Evolutionary conservation across 92 coral and sea anemone genomes (phyloP), one percentile per base, ranked within the genome.

Genomic region (Hydrozoanthus gracilis): DNA sequence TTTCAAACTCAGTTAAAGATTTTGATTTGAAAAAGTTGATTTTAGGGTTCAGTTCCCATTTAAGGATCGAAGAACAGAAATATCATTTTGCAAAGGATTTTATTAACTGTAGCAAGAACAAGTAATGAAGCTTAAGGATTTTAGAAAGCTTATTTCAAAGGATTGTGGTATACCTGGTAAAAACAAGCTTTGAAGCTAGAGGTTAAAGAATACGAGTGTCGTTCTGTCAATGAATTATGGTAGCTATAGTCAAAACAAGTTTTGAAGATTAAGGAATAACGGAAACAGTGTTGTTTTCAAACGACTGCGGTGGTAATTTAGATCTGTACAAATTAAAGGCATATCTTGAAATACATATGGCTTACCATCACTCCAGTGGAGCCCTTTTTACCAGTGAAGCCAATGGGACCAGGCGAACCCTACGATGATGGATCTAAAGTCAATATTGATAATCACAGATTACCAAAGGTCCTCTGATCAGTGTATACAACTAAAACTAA

Each of bases 341-440:
- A 60, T 4, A 6, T 60, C 4, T 60, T 60, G 3, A 60, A 9
- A 60, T 60, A 10, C 13, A 13, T 61, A 4, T 1, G 47, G 78
- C 98, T 77, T 76, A 96, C 98, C 92, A 89, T 86, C 5, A 86
- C 79, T 76, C 99, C 99, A 16, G 75, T 91, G 46, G 82, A 76
- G 79, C 99, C 99, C 61, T 87, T 91, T 71, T 88, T 86, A 79
- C 99, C 99, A 70, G 84, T 87, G 71, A 83, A 91, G 82, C 99
- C 99, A 86, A 91, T 48, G 68, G 94, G 87, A 86, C 99, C 99
- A 88, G 87, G 87, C 62, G 98, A 90, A 90, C 99, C 99, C 99
- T 96, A 94, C 79, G 95, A 92, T 91, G 94, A 92, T 89, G 98
- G 94, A 92, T 90, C 95, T 94, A 92, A 87, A 94, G 94, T 94